Percentiles rank a stretch among this genome's conserved stretches.
These are phyloP conservation scores for Graptemys geographica DNA, from an alignment of 2,797 vertebrate genomes.

Conservation along the genomic window DNA sequence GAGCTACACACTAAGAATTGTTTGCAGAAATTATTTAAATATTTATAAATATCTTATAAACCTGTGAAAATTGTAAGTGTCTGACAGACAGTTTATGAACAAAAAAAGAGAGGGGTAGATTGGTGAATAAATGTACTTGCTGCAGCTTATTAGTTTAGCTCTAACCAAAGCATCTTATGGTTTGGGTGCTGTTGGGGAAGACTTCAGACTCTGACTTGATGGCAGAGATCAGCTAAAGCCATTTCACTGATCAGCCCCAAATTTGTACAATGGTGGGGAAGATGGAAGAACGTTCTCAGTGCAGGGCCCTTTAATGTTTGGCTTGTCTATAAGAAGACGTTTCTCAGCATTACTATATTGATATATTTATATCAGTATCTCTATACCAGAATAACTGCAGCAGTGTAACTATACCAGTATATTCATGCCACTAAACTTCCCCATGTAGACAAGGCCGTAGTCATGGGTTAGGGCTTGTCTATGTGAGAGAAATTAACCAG, in stretches of 20 bases:
- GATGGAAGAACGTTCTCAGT: accelerated
- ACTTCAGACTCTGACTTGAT: accelerated
- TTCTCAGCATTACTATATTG: accelerated
- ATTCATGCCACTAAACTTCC: background rate
- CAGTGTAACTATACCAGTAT: background rate
- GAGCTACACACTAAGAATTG: background rate
- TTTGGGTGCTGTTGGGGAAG: background rate
- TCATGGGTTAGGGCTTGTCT: background rate
- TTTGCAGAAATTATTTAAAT: background rate
- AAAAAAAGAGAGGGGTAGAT: background rate
- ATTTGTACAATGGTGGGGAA: background rate
- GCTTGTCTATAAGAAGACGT: background rate
- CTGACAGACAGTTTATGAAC: background rate
- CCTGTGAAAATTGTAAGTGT: background rate
- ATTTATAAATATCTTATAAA: conserved; percentile 27
- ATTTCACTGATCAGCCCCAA: background rate
- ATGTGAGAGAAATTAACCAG: background rate
- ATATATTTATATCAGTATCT: accelerated
- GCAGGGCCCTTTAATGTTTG: accelerated
- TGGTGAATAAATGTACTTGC: background rate
- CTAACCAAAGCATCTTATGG: accelerated
- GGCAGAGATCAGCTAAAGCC: background rate
- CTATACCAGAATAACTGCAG: background rate
- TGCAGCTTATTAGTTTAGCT: background rate
- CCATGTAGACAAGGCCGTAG: background rate